Percentiles rank a stretch among this genome's conserved stretches.
phyloP scores from a whole-genome alignment of 2,797 vertebrate species.

The Myotis vivesi region DNA sequence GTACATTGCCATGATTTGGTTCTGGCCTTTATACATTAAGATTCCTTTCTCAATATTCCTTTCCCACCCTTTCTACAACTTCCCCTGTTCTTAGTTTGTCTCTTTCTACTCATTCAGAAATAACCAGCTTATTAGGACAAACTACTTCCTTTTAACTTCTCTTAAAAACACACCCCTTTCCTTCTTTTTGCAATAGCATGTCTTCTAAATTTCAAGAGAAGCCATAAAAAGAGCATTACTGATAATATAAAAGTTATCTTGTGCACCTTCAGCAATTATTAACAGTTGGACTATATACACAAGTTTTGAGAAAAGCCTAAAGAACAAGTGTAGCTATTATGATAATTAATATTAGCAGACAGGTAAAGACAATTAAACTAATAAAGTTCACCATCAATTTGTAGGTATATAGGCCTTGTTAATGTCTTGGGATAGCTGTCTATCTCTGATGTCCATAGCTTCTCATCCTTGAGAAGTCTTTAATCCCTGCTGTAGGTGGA shows the following conservation, averaged over 20 bases:
- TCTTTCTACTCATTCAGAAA: neutral
- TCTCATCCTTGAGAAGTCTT: neutral
- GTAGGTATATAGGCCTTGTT: too few species aligned
- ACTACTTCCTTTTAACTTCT: too few species aligned
- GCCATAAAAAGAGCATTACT: neutral
- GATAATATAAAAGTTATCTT: neutral
- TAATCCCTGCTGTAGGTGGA: neutral
- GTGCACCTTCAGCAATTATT: neutral
- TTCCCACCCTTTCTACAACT: neutral
- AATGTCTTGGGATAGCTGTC: too few species aligned
- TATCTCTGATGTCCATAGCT: neutral
- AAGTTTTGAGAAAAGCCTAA: too few species aligned
- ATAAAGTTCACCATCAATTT: too few species aligned
- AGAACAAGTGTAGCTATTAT: too few species aligned
- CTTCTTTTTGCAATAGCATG: neutral
- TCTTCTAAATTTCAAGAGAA: neutral
- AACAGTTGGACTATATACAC: too few species aligned
- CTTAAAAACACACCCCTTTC: neutral
- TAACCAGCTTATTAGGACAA: neutral
- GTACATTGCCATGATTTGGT: neutral
- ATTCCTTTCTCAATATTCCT: neutral
- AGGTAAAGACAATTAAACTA: too few species aligned
- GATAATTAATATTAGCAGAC: too few species aligned
- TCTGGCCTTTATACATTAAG: neutral
- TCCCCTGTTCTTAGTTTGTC: neutral